Evolutionary conservation across 1,140 invertebrate species (phyloP), one percentile per base, ranked within the genome.

Genomic region (Diabrotica virgifera): DNA sequence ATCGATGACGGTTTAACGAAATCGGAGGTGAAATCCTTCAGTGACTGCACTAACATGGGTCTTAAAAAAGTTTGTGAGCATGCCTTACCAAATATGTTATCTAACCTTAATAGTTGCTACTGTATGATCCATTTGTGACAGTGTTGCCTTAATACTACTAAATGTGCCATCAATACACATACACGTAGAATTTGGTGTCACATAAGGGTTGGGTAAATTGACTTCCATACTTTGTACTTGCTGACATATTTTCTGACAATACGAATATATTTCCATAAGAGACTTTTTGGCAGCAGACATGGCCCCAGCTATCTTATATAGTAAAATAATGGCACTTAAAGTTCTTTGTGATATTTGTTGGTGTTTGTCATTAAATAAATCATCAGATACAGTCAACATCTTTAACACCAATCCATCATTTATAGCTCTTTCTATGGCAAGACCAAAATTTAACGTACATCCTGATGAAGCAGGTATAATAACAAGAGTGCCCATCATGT

Each of bases 241-340:
- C 72, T 75, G 70, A 51, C 67, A 46, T 5, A 76, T 54, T 56
- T 67, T 65, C 38, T 72, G 66, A 64, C 80, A 81, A 68, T 68
- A 67, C 8, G 64, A 36, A 66, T 72, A 74, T 59, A 83, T 82
- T 36, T 81, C 77, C n/a, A 84, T 73, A 36, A 90, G 75, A 50
- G 71, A 68, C 59, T 76, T 76, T 36, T 83, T 82, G 62, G 81
- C 72, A 75, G 89, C 85, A 11, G 88, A 83, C 81, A 90, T 81
- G 13, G 87, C 87, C 52, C 89, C 89, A 40, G 86, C 86, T 58
- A 90, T 85, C 82, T 89, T 89, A 63, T 82, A 77, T 14, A 90
- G 70, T 11, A 91, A 79, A 5, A 88, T 71, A 14, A 83, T 82
- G 7, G 88, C 88, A 70, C 82, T 81, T 14, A 90, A 76, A 59